Base-by-base conservation (phyloP, 2,888 invertebrate genomes). In the Drosophila planitibia region DNA sequence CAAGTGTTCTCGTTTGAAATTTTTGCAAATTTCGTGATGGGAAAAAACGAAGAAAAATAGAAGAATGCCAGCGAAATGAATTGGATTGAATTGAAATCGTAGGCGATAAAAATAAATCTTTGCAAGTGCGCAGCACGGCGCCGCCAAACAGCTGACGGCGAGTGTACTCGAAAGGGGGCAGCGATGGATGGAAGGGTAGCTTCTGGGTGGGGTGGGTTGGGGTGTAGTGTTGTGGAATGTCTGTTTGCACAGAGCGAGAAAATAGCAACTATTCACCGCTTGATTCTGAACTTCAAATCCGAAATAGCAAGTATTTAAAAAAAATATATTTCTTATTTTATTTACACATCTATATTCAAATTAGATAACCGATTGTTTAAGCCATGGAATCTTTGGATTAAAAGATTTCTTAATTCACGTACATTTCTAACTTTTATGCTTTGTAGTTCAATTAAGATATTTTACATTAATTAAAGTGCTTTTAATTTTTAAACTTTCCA, bases 21-120 rank as follows among this genome's bases (percentile, higher is more conserved):
- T 70, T 69, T 55, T 51, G 76, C 75, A 71, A 65, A 72, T 64
- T 71, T 65, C 19, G 37, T 41, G 35, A 71, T 70, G 64, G 44
- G 28, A 51, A 54, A 37, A 22, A 39, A 33, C 32, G 14, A 32
- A 41, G 25, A 39, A 39, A 69, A 41, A 39, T 61, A 52, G 66
- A 74, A 58, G 37, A 67, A 51, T 25, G 55, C 58, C 53, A 64
- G 72, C 59, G 72, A 90, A 87, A 90, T 87, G 90, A 85, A 87
- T 90, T 87, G 90, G 79, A 87, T 87, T 89, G 91, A 90, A 92
- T 89, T 82, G 89, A 90, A 86, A 92, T 92, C 82, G 84, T 82
- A 87, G 90, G 84, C 92, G 91, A 92, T 92, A 92, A 92, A 92
- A 92, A 92, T 92, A 92, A 92, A 92, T 92, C 92, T 91, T 81